Conservation (phyloP, 2,113 vertebrate species). For the Naja naja region DNA sequence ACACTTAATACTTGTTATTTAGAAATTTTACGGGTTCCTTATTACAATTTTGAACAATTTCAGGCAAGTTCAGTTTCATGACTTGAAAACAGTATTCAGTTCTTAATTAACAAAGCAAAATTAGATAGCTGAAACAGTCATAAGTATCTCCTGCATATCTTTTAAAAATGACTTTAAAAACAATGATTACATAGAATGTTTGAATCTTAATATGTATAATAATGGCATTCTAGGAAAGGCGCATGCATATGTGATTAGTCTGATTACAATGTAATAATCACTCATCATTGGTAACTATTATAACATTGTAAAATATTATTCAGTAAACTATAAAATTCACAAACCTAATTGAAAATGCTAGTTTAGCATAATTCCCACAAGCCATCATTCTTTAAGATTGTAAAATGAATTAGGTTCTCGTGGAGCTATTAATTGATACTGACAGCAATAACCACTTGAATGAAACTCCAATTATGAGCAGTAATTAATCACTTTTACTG, state of each 20-base stretch:
- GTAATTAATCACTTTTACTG: constrained; percentile 83
- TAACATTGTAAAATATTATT: constrained; percentile 73
- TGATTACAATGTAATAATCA: constrained; percentile 67
- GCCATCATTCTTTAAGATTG: constrained; percentile 72
- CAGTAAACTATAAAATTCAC: constrained; percentile 70
- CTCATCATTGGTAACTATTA: constrained; percentile 65
- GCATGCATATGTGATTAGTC: constrained; percentile 60
- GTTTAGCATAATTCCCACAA: constrained; percentile 72
- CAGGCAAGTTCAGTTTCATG: constrained; percentile 9
- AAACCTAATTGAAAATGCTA: constrained; percentile 74
- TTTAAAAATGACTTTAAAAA: constrained; percentile 45
- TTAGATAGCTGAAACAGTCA: constrained; percentile 16
- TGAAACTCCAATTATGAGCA: constrained; percentile 79
- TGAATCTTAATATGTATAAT: constrained; percentile 45
- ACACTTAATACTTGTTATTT: neutral
- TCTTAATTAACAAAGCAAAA: constrained; percentile 11
- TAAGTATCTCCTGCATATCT: constrained; percentile 9
- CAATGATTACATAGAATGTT: constrained; percentile 49
- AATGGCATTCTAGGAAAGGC: constrained; percentile 62
- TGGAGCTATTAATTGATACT: constrained; percentile 78
- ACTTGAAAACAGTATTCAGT: neutral
- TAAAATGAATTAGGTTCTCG: constrained; percentile 71
- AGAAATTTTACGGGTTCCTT: neutral
- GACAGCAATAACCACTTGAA: constrained; percentile 81
- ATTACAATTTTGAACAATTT: neutral